phyloP scores from a whole-genome alignment of 2,888 invertebrate species.

The Troides aeacus region DNA sequence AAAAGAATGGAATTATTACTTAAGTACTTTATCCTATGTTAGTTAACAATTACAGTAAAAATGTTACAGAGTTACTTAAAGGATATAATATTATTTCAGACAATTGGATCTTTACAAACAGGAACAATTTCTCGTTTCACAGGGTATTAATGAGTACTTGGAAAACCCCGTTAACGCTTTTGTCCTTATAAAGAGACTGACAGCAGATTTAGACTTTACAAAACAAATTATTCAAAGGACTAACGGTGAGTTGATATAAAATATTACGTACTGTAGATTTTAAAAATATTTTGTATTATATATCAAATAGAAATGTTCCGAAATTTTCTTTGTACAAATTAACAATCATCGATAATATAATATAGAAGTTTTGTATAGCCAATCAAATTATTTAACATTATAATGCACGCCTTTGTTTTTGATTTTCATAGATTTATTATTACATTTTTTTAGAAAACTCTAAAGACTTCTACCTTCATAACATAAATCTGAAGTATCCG shows the following conservation, averaged over 20 bases:
- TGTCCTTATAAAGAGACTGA: constrained; percentile 94
- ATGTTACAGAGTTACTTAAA: not conserved
- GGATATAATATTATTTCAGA: constrained; percentile 57
- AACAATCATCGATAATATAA: not conserved
- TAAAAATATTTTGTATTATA: not conserved
- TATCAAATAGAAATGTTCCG: not conserved
- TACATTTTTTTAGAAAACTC: not conserved
- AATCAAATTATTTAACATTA: not conserved
- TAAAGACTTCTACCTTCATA: not conserved
- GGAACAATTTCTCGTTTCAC: constrained; percentile 88
- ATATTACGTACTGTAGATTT: no score
- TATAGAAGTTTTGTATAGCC: not conserved
- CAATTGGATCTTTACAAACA: constrained; percentile 85
- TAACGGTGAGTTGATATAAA: not conserved
- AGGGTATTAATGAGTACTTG: constrained; percentile 86
- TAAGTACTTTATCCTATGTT: constrained; percentile 78
- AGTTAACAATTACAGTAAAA: not conserved
- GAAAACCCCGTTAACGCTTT: constrained; percentile 98
- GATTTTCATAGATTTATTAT: not conserved
- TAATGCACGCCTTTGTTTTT: not conserved
- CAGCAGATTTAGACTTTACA: constrained; percentile 93
- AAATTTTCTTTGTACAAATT: not conserved
- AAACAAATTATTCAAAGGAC: constrained; percentile 85
- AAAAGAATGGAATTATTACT: constrained; percentile 86
- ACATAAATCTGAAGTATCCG: not conserved